A percentile compares a stretch with the other conserved stretches of the same genome.
These are phyloP conservation scores for Mongoloraphidia duomilia DNA, from an alignment of 2,888 invertebrate genomes.

Conservation along the genomic window DNA sequence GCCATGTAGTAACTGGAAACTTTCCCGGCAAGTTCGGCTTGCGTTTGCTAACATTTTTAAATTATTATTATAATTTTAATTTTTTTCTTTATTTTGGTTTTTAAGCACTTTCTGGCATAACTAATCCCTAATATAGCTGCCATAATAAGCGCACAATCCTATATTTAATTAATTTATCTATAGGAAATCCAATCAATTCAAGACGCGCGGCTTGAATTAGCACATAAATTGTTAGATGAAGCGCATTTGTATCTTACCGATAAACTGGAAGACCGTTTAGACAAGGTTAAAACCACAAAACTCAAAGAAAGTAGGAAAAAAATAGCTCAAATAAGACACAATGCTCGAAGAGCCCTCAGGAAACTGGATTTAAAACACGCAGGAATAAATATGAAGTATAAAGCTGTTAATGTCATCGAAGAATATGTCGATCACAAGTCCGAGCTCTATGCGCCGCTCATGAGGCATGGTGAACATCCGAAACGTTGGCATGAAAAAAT, in stretches of 20 bases:
- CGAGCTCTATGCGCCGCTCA: slow-evolving; percentile 46
- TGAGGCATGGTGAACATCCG: slow-evolving; percentile 50
- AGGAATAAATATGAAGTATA: slow-evolving; percentile 27
- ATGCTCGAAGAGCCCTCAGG: slow-evolving; percentile 30
- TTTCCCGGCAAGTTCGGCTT: no score
- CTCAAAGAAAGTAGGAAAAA: slow-evolving; percentile 39
- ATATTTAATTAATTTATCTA: not conserved
- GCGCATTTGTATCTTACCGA: slow-evolving; percentile 33
- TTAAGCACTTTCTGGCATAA: no score
- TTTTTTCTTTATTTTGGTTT: no score
- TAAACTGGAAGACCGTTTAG: slow-evolving; percentile 34
- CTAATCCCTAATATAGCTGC: no score
- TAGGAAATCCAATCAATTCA: slow-evolving; percentile 60
- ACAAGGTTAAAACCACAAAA: slow-evolving; percentile 35
- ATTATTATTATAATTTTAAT: no score
- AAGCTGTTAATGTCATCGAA: slow-evolving; percentile 30
- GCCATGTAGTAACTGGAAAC: no score
- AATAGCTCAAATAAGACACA: slow-evolving; percentile 38
- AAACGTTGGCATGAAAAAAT: slow-evolving; percentile 41
- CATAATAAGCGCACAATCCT: no score
- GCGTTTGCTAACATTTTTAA: no score
- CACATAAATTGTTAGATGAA: slow-evolving; percentile 45
- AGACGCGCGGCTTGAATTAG: slow-evolving; percentile 49
- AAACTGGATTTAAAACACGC: slow-evolving; percentile 32
- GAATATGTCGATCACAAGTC: slow-evolving; percentile 43